A percentile compares a stretch with the other conserved stretches of the same genome.
These are phyloP conservation scores for Aplodontia rufa DNA, from an alignment of 2,113 vertebrate genomes.

Conservation along the genomic window DNA sequence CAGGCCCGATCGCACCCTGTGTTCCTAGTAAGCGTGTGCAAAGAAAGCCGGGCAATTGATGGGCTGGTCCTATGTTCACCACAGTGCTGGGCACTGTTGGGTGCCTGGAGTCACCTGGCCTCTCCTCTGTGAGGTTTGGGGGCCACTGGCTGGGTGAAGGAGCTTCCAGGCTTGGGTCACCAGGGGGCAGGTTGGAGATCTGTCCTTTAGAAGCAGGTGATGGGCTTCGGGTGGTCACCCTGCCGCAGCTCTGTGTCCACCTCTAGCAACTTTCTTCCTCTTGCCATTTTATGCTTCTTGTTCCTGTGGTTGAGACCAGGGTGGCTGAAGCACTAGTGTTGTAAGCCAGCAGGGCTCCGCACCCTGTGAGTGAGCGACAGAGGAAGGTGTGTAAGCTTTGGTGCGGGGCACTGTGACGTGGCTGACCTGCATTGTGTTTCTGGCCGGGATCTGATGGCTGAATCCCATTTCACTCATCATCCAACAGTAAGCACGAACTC, in stretches of 20 bases:
- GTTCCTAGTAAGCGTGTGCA: neutral
- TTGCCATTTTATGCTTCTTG: neutral
- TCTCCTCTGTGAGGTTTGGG: accelerated
- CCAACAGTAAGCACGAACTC: neutral
- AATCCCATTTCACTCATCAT: neutral
- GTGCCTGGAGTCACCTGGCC: neutral
- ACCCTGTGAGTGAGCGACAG: accelerated
- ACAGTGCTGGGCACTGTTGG: neutral
- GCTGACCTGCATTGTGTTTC: accelerated
- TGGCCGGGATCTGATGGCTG: neutral
- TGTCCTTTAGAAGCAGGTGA: neutral
- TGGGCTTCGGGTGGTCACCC: neutral
- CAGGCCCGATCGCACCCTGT: too few relatives aligned
- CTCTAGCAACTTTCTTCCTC: neutral
- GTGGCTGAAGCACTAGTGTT: neutral
- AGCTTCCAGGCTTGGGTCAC: neutral
- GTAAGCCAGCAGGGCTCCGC: accelerated
- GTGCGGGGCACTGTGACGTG: accelerated
- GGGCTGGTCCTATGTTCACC: neutral
- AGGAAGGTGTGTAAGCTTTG: accelerated
- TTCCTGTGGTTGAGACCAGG: neutral
- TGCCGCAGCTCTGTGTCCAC: neutral
- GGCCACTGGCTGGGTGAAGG: neutral
- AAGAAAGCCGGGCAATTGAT: too few relatives aligned
- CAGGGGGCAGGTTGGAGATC: neutral